Evolutionary conservation across 1,140 invertebrate species (phyloP).

Genomic region (Phenacoccus solenopsis): DNA sequence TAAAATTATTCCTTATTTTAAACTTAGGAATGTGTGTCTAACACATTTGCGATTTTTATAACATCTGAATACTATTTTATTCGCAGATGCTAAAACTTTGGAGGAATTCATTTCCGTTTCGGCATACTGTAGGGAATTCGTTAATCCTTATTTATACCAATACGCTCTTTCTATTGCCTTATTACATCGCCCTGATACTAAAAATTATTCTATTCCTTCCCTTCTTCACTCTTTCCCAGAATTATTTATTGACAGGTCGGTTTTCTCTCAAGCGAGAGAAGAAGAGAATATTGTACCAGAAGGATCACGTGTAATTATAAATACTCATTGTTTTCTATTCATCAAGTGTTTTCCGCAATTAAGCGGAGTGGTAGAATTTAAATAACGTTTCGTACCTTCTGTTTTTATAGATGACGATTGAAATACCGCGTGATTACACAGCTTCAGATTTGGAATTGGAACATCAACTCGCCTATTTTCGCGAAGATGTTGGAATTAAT

Average conservation of each 20-base stretch:
- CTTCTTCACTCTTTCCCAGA: constrained; percentile 60
- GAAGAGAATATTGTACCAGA: constrained; percentile 48
- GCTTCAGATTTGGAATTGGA: constrained; percentile 58
- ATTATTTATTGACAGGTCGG: constrained; percentile 58
- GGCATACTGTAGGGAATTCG: constrained; percentile 54
- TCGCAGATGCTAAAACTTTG: not conserved
- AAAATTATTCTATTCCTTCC: constrained; percentile 51
- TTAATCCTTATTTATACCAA: constrained; percentile 61
- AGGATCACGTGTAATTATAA: constrained; percentile 44
- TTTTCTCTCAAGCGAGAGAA: constrained; percentile 52
- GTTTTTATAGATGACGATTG: constrained; percentile 42
- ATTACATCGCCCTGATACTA: constrained; percentile 58
- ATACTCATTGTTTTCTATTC: no score
- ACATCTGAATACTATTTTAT: not conserved
- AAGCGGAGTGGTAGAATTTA: no score
- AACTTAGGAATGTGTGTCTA: not conserved
- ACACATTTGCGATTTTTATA: not conserved
- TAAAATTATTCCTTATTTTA: constrained; percentile 25
- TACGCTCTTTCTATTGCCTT: constrained; percentile 61
- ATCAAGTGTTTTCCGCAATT: no score
- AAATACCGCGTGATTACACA: constrained; percentile 56
- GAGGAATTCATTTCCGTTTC: constrained; percentile 19
- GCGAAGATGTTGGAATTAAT: constrained; percentile 58
- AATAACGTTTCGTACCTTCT: no score
- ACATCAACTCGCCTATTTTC: constrained; percentile 57